Evolutionary conservation across 2,888 invertebrate species (phyloP), one percentile per base, ranked within the genome.

Genomic region (Dryococelus australis): DNA sequence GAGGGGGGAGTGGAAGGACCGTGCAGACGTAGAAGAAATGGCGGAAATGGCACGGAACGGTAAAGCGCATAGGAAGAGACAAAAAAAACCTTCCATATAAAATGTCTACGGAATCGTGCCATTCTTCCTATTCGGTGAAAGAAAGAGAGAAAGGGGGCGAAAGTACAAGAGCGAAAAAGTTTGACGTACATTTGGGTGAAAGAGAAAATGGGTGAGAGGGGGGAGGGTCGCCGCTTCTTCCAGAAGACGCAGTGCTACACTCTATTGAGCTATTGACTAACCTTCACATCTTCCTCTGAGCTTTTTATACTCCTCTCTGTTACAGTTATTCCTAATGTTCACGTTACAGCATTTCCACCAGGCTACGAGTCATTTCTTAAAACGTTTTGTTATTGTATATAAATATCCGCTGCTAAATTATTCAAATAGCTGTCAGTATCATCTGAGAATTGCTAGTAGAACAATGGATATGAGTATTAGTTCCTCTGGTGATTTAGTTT

Each of bases 11-110:
- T 16, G 20, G 51, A 16, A 51, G 51, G 51, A 16, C 20, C 4
- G 65, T n/a, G 65, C 65, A n/a, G n/a, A 65, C 65, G 65, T n/a
- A 24, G 20, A 65, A 65, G 65, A 65, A 65, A 65, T 65, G 65
- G 65, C 65, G 65, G 65, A 65, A 65, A 65, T 65, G 65, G 65
- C 65, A 65, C 65, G 65, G 65, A 65, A 65, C 65, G 65, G 65
- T 65, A 65, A 65, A 24, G n/a, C 65, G 65, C 65, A n/a, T 65
- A 65, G 65, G n/a, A 65, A 65, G 65, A 65, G 3, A 65, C 65
- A 20, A 65, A 65, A 65, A 65, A 65, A 65, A n/a, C 65, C 65
- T 65, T 65, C 65, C 20, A n/a, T 65, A 65, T 65, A 65, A 65
- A 65, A 65, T 65, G 65, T 65, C 65, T 65, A 20, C 6, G 65